A percentile compares a stretch with the other conserved stretches of the same genome.
These are phyloP conservation scores for Vanessa tameamea DNA, from an alignment of 1,140 invertebrate genomes.

Conservation along the genomic window DNA sequence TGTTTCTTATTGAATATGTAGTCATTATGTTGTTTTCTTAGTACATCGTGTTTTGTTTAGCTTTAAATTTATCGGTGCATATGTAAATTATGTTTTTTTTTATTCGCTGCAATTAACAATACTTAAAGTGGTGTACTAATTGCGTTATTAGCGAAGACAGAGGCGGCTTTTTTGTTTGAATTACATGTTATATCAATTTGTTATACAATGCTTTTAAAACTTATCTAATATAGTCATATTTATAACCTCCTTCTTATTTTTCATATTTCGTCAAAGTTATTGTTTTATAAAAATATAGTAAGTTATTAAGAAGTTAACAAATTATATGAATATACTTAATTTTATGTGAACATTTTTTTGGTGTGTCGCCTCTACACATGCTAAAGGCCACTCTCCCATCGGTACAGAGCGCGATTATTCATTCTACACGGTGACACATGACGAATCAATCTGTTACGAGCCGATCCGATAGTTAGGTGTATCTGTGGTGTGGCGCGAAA, in stretches of 20 bases:
- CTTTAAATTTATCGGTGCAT: not conserved
- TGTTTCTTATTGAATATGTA: not conserved
- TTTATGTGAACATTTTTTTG: not conserved
- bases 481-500: constrained; percentile 35
- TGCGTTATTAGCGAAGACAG: not conserved
- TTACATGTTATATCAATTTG: not conserved
- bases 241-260: no score
- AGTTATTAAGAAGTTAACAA: not conserved
- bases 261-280: no score
- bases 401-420: constrained; percentile 64
- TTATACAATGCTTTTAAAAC: not conserved
- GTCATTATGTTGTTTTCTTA: not conserved
- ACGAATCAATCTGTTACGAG: constrained; percentile 73
- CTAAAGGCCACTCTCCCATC: constrained; percentile 40
- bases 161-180: not conserved
- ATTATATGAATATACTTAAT: not conserved
- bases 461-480: constrained; percentile 49
- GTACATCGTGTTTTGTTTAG: not conserved
- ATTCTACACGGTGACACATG: constrained; percentile 75
- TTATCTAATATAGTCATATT: no score
- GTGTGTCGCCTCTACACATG: constrained; percentile 43
- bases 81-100: not conserved
- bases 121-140: not conserved
- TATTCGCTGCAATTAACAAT: no score
- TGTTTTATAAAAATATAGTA: no score